These are phyloP conservation scores for Reticulitermes speratus DNA, from an alignment of 1,140 invertebrate species.

Conservation along the genomic window DNA sequence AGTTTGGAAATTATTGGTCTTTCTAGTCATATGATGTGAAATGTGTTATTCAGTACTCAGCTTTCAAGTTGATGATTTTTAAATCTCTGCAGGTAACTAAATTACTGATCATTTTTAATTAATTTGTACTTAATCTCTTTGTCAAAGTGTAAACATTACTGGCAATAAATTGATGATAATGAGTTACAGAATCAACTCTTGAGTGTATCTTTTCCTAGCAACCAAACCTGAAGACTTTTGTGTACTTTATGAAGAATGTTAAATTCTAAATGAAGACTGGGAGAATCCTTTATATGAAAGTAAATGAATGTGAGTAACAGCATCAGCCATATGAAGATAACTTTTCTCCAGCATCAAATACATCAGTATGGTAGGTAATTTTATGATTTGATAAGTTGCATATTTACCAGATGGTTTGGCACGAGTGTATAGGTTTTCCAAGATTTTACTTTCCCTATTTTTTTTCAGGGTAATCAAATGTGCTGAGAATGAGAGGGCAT, in stretches of 20 bases:
- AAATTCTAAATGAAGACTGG: background rate
- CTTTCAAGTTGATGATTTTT: background rate
- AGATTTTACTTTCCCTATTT: background rate
- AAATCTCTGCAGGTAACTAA: background rate
- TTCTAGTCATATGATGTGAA: constrained; percentile 4
- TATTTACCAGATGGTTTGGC: background rate
- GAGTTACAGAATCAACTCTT: background rate
- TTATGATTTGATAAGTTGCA: background rate
- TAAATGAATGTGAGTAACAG: background rate
- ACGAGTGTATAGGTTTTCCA: background rate
- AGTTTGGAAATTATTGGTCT: background rate
- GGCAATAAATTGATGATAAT: background rate
- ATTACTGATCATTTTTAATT: background rate
- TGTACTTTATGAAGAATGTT: no score
- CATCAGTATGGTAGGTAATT: constrained; percentile 9
- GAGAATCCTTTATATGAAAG: background rate
- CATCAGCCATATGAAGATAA: background rate
- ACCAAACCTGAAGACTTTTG: no score
- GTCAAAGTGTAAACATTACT: background rate
- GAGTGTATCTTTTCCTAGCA: background rate
- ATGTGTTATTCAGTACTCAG: background rate
- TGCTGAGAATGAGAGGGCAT: background rate
- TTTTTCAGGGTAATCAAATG: background rate
- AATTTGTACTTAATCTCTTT: background rate
- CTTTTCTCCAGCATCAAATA: background rate